Conservation (phyloP, 2,113 vertebrate species). For the Solea solea region DNA sequence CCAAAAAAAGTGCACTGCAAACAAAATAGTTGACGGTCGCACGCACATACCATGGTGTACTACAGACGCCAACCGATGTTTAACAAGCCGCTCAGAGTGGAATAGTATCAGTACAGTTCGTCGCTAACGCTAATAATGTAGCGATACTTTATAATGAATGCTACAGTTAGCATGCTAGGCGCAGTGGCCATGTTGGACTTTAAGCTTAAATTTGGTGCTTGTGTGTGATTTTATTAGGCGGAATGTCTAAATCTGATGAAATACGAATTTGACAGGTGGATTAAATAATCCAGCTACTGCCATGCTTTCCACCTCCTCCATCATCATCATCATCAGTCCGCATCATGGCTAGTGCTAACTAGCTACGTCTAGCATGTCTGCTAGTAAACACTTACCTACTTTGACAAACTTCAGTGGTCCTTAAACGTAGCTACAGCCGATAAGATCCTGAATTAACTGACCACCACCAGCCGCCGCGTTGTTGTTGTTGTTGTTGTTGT, state of each 20-base stretch:
- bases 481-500: not conserved
- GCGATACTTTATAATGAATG: not conserved
- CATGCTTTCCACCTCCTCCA: conserved; percentile 8
- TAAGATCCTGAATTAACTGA: not conserved
- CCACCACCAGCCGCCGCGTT: rapidly evolving
- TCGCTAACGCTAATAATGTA: not conserved
- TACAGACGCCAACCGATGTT: rapidly evolving
- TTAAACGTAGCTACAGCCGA: not conserved
- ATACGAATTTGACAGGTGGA: no score
- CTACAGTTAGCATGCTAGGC: conserved; percentile 11
- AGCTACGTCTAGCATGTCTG: not conserved
- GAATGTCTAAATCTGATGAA: not conserved
- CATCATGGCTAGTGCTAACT: conserved; percentile 40
- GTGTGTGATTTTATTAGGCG: not conserved
- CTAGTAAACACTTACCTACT: conserved; percentile 43
- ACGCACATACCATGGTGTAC: rapidly evolving
- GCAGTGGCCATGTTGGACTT: not conserved
- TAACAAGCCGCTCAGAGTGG: not conserved
- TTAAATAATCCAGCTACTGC: not conserved
- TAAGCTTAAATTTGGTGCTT: not conserved
- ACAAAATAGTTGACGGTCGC: no score
- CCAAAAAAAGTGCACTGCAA: no score
- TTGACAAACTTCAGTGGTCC: conserved; percentile 35
- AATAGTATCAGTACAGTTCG: not conserved
- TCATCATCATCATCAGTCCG: no score